Percentiles rank a stretch among this genome's conserved stretches.
Evolutionary conservation across 2,113 vertebrate species (phyloP).

Genomic region (Propithecus coquereli): DNA sequence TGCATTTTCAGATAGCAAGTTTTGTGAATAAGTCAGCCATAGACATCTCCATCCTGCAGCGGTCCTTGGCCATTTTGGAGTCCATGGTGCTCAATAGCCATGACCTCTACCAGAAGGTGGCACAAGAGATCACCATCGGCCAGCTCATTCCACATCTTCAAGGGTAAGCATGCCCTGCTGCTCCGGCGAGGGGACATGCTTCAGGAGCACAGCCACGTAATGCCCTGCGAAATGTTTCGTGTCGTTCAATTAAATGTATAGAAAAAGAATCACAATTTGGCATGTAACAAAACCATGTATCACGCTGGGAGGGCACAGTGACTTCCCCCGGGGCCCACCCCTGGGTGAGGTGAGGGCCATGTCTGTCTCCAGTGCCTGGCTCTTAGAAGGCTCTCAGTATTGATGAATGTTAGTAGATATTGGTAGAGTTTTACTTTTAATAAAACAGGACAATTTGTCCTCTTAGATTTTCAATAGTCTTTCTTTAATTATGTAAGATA

Average conservation of each 20-base stretch:
- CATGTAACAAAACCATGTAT: not conserved
- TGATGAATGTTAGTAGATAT: not conserved
- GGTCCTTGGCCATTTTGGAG: constrained; percentile 96
- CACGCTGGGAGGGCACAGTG: not conserved
- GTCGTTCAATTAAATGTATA: not conserved
- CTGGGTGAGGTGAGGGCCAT: too few relatives aligned
- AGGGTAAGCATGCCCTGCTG: constrained; percentile 83
- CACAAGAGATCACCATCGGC: constrained; percentile 99
- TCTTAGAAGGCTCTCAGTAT: not conserved
- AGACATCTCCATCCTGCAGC: constrained; percentile 94
- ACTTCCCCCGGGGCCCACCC: rapidly evolving
- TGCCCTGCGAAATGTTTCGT: rapidly evolving
- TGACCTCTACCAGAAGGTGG: constrained; percentile 98
- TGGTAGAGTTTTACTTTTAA: not conserved
- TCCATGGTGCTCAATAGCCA: constrained; percentile 99
- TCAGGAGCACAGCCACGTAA: not conserved
- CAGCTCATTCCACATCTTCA: constrained; percentile 97
- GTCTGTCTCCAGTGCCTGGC: not conserved
- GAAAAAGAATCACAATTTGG: not conserved
- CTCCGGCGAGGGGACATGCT: not conserved
- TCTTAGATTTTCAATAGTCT: not conserved
- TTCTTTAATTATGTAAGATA: not conserved
- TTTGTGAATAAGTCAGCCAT: constrained; percentile 96
- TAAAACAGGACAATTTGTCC: not conserved
- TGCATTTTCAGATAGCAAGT: constrained; percentile 91